phyloP scores from a whole-genome alignment of 2,888 invertebrate species.

The Diaperis boleti region DNA sequence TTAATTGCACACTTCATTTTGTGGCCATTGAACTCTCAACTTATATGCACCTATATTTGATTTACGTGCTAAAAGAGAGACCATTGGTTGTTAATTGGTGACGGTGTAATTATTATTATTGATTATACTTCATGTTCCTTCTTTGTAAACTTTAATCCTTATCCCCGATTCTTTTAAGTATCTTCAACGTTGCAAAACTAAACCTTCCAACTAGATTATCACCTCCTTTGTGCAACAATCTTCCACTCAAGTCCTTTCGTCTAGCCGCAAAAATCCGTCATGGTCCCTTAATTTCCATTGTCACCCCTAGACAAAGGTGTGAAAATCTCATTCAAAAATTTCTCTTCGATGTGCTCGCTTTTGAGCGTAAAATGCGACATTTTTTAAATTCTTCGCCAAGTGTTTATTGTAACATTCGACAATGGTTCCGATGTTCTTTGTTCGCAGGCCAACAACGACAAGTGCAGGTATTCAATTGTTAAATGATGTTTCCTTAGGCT shows the following conservation, averaged over 20 bases:
- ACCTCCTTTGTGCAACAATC: neutral
- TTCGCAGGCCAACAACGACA: constrained; percentile 39
- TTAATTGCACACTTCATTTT: too few relatives aligned
- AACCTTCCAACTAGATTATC: neutral
- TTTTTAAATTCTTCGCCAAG: constrained; percentile 53
- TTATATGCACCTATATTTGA: too few relatives aligned
- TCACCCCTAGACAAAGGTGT: constrained; percentile 13
- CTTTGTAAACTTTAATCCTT: too few relatives aligned
- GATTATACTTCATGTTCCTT: too few relatives aligned
- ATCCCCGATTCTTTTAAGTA: too few relatives aligned
- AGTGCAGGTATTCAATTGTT: constrained; percentile 48
- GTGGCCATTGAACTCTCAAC: too few relatives aligned
- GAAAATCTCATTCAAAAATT: constrained; percentile 29
- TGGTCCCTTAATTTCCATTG: constrained; percentile 30
- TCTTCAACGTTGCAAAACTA: too few relatives aligned
- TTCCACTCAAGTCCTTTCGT: constrained; percentile 11
- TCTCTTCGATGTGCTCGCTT: constrained; percentile 44
- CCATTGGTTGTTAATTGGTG: too few relatives aligned
- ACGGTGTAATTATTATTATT: too few relatives aligned
- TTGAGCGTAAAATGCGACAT: constrained; percentile 54
- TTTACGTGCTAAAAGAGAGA: too few relatives aligned
- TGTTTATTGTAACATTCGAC: constrained; percentile 48
- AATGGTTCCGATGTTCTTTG: constrained; percentile 50
- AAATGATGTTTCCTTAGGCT: constrained; percentile 44
- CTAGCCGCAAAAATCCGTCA: constrained; percentile 31